A percentile compares a stretch with the other conserved stretches of the same genome.
phyloP scores from a whole-genome alignment of 1,140 invertebrate genomes.

The Ephestia elutella region DNA sequence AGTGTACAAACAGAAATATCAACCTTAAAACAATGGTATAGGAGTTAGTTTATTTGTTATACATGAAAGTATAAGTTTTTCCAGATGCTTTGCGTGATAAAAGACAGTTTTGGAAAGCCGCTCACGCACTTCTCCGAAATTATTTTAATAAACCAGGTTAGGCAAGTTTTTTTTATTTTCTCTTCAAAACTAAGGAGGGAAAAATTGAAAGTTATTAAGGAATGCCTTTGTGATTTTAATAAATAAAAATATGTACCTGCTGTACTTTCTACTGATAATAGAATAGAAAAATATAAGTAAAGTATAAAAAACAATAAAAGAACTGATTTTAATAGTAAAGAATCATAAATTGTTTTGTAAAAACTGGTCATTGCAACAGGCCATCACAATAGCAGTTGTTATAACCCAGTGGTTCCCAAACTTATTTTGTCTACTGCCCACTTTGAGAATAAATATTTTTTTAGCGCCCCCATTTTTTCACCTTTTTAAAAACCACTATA shows the following conservation, averaged over 20 bases:
- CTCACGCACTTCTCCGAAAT: constrained; percentile 64
- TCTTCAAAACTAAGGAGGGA: constrained; percentile 25
- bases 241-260: not conserved
- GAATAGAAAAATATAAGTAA: no score
- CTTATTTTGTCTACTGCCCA: no score
- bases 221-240: not conserved
- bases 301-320: no score
- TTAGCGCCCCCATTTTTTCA: no score
- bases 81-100: constrained; percentile 43
- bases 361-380: no score
- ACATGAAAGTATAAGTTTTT: not conserved
- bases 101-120: constrained; percentile 44
- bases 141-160: constrained; percentile 71
- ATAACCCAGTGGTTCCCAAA: no score
- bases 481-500: no score
- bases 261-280: not conserved
- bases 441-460: no score
- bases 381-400: no score
- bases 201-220: constrained; percentile 17
- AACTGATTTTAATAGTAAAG: no score
- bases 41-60: not conserved
- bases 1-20: not conserved
- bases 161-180: constrained; percentile 45
- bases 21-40: not conserved
- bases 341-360: no score